phyloP scores from a whole-genome alignment of 2,888 invertebrate genomes.

The Cataglyphis altisquamis region DNA sequence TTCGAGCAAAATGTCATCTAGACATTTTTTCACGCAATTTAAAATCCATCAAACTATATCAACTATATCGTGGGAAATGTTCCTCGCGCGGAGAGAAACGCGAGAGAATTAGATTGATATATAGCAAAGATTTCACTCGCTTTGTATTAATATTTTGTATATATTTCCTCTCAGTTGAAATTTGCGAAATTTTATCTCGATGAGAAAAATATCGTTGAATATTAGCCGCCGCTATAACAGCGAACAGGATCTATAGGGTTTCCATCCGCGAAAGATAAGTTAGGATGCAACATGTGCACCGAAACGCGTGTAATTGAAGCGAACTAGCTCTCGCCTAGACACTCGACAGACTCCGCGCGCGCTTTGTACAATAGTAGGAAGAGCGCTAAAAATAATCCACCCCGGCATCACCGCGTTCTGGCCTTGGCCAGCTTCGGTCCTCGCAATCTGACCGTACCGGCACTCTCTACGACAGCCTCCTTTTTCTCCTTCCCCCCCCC shows the following conservation, averaged over 20 bases:
- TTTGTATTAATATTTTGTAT: background rate
- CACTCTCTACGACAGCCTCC: slow-evolving; percentile 48
- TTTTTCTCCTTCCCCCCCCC: slow-evolving; percentile 1
- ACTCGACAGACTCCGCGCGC: slow-evolving; percentile 79
- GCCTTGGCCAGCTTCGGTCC: slow-evolving; percentile 78
- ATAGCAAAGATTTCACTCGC: background rate
- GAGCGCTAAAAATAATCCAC: slow-evolving; percentile 79
- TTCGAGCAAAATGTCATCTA: background rate
- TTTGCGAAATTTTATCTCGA: background rate
- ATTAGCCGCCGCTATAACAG: slow-evolving; percentile 23
- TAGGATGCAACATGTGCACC: background rate
- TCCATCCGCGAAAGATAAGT: slow-evolving; percentile 33
- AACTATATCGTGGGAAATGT: background rate
- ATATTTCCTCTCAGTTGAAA: background rate
- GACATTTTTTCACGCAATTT: background rate
- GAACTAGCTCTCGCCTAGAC: slow-evolving; percentile 73
- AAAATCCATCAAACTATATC: background rate
- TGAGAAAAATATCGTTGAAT: background rate
- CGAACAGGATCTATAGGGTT: slow-evolving; percentile 4
- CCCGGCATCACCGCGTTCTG: slow-evolving; percentile 75
- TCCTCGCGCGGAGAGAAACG: background rate
- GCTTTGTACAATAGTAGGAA: slow-evolving; percentile 81
- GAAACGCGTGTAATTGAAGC: slow-evolving; percentile 56
- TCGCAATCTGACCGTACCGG: slow-evolving; percentile 74
- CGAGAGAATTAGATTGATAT: background rate